phyloP scores from a whole-genome alignment of 1,140 invertebrate species.

The Caerostris darwini region DNA sequence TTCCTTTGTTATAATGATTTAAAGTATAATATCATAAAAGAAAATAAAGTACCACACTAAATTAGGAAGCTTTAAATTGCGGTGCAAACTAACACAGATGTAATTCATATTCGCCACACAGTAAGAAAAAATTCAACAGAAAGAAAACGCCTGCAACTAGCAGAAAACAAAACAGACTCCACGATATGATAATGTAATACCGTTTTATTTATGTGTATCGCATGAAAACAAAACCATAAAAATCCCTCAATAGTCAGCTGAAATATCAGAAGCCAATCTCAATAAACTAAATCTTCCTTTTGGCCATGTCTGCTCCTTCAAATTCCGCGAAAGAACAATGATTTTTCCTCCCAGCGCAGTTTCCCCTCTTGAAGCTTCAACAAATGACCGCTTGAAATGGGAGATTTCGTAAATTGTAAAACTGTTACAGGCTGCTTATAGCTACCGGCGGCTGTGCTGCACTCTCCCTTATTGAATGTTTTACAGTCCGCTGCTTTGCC shows the following conservation, averaged over 20 bases:
- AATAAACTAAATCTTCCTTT: conserved; percentile 33
- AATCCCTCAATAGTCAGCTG: neutral
- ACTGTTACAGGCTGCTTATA: conserved; percentile 55
- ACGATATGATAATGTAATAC: neutral
- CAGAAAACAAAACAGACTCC: too few relatives aligned
- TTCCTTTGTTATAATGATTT: too few relatives aligned
- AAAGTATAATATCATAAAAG: too few relatives aligned
- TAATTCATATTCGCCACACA: too few relatives aligned
- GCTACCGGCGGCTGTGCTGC: neutral
- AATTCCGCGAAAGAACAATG: conserved; percentile 42
- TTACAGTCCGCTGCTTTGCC: conserved; percentile 35
- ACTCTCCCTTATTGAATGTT: conserved; percentile 61
- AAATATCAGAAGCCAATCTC: conserved; percentile 31
- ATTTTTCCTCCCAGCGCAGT: conserved; percentile 12
- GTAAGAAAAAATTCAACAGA: too few relatives aligned
- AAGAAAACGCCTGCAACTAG: too few relatives aligned
- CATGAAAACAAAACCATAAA: conserved; percentile 15
- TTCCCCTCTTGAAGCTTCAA: conserved; percentile 15
- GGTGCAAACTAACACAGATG: too few relatives aligned
- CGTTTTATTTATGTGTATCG: neutral
- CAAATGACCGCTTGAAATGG: conserved; percentile 64
- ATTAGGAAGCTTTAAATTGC: too few relatives aligned
- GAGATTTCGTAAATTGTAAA: conserved; percentile 64
- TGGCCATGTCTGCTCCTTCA: neutral
- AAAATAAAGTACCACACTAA: too few relatives aligned